These are phyloP conservation scores for Sycophila sp. DNA, from an alignment of 1,140 invertebrate genomes.

Conservation along the genomic window DNA sequence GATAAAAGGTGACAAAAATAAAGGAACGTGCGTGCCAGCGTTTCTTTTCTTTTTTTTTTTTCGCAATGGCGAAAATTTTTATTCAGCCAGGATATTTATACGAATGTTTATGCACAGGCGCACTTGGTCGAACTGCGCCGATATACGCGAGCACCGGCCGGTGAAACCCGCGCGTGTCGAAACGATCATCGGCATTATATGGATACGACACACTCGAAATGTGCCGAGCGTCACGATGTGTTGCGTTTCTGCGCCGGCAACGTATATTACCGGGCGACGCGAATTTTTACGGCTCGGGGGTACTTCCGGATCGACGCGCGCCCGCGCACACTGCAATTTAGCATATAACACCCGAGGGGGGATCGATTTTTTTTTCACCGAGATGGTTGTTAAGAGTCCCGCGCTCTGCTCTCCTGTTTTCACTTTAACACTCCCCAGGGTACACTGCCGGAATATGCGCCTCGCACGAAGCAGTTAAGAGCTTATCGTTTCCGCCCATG, in stretches of 20 bases:
- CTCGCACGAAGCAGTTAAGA: neutral
- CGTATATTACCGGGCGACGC: neutral
- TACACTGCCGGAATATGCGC: no score
- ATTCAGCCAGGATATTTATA: no score
- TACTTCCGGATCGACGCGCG: slow-evolving; percentile 7
- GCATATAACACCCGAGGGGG: neutral
- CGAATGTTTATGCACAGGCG: no score
- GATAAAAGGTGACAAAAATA: no score
- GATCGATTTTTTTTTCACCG: neutral
- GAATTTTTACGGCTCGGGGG: neutral
- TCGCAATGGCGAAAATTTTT: no score
- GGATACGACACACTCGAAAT: neutral
- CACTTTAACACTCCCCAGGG: slow-evolving; percentile 11
- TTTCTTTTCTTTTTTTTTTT: no score
- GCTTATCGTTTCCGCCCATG: neutral
- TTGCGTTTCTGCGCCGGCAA: neutral
- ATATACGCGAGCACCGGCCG: no score
- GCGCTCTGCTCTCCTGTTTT: neutral
- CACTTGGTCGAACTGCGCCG: no score
- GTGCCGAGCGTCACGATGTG: neutral
- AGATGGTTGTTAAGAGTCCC: neutral
- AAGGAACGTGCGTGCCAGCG: no score
- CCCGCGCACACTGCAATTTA: neutral
- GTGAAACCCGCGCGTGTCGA: slow-evolving; percentile 13
- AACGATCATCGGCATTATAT: slow-evolving; percentile 3